phyloP scores from a whole-genome alignment of 2,797 vertebrate species.

The Darevskia mixta region DNA sequence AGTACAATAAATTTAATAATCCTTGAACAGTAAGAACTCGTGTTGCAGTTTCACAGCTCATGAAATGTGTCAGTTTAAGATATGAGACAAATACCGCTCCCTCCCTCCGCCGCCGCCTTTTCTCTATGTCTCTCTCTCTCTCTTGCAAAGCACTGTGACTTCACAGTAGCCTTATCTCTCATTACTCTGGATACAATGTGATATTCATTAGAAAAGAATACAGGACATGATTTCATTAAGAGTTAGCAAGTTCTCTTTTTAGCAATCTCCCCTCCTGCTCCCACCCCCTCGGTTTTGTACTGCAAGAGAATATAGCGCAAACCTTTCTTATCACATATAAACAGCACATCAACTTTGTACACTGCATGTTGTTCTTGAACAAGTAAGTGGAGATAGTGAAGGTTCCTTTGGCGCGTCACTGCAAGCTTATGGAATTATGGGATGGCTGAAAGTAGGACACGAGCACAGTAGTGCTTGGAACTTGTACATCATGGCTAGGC shows the following conservation, averaged over 20 bases:
- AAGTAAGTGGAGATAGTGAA: constrained; percentile 34
- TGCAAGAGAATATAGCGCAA: constrained; percentile 22
- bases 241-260: constrained; percentile 26
- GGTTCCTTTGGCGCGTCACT: not conserved
- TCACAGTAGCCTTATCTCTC: constrained; percentile 45
- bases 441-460: too few relatives aligned
- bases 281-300: constrained; percentile 9
- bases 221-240: constrained; percentile 40
- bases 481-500: too few relatives aligned
- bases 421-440: not conserved
- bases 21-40: constrained; percentile 54
- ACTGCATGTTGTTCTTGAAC: constrained; percentile 7
- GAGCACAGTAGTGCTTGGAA: too few relatives aligned
- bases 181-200: constrained; percentile 30
- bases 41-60: constrained; percentile 69
- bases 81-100: constrained; percentile 50
- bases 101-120: accelerated
- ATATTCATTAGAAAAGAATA: constrained; percentile 50
- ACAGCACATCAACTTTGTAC: not conserved
- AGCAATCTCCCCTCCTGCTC: constrained; percentile 1
- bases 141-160: not conserved
- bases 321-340: constrained; percentile 47
- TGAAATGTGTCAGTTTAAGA: constrained; percentile 72
- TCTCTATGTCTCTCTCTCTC: not conserved
- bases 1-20: constrained; percentile 69